A percentile compares a stretch with the other conserved stretches of the same genome.
phyloP scores from a whole-genome alignment of 2,113 vertebrate species.

The Gymnogyps californianus region DNA sequence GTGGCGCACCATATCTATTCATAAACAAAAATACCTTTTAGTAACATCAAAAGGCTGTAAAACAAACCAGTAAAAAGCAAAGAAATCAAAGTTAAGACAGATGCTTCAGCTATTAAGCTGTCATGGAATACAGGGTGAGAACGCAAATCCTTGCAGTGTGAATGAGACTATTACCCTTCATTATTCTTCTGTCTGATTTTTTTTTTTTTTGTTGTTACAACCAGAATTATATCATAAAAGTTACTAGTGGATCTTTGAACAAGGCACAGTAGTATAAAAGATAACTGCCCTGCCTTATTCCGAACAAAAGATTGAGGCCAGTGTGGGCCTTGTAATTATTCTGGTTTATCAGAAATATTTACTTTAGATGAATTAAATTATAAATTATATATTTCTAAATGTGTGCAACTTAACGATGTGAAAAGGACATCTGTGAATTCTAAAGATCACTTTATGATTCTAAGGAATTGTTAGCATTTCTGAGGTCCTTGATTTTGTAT shows the following conservation, averaged over 20 bases:
- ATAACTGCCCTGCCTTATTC: background rate
- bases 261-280: background rate
- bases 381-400: background rate
- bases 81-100: constrained; percentile 10
- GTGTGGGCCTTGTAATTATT: background rate
- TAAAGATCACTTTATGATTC: background rate
- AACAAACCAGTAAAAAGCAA: background rate
- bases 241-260: background rate
- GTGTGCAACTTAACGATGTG: background rate
- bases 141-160: background rate
- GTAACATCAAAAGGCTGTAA: background rate
- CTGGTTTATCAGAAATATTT: background rate
- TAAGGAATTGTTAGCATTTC: background rate
- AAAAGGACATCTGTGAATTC: background rate
- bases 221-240: background rate
- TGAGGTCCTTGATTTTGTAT: background rate
- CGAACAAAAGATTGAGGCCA: background rate
- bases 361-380: background rate
- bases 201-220: background rate
- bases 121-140: background rate
- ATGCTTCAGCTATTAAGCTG: constrained; percentile 3
- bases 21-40: background rate
- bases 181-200: background rate
- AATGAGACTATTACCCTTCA: background rate
- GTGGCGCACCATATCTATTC: constrained; percentile 65